Percentiles rank a stretch among this genome's conserved stretches.
phyloP scores from a whole-genome alignment of 2,888 invertebrate genomes.

The Macropis europaea region DNA sequence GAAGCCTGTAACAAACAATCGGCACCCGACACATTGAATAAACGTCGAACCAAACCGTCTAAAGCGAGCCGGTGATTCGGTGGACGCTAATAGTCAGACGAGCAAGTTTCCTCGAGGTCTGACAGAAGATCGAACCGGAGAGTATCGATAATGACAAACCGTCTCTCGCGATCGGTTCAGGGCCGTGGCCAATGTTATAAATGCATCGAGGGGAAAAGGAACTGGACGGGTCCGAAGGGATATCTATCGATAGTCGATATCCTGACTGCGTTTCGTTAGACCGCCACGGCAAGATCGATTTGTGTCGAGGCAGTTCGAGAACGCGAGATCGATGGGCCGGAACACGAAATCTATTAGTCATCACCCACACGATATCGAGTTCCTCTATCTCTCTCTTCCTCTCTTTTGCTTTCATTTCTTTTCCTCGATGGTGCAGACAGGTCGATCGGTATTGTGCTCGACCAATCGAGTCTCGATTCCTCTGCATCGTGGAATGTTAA shows the following conservation, averaged over 20 bases:
- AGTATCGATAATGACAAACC: conserved; percentile 55
- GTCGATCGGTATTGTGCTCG: conserved; percentile 55
- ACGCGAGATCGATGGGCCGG: conserved; percentile 73
- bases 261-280: conserved; percentile 49
- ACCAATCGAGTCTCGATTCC: conserved; percentile 49
- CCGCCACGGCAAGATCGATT: conserved; percentile 67
- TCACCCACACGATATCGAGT: conserved; percentile 70
- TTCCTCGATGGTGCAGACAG: conserved; percentile 63
- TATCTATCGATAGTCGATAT: conserved; percentile 65
- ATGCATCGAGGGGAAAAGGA: conserved; percentile 60
- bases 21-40: background rate
- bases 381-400: conserved; percentile 14
- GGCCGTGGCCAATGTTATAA: conserved; percentile 68
- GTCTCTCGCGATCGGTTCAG: conserved; percentile 59
- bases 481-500: conserved; percentile 57
- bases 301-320: conserved; percentile 67
- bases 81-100: background rate
- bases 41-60: background rate
- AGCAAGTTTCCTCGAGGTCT: conserved; percentile 13
- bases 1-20: too few relatives aligned
- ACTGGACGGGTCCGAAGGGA: conserved; percentile 41
- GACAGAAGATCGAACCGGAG: conserved; percentile 25
- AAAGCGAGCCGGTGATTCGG: conserved; percentile 2
- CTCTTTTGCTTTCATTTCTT: background rate
- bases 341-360: conserved; percentile 78